Base-by-base conservation (phyloP, 2,113 vertebrate genomes). In the Coreoperca whiteheadi region DNA sequence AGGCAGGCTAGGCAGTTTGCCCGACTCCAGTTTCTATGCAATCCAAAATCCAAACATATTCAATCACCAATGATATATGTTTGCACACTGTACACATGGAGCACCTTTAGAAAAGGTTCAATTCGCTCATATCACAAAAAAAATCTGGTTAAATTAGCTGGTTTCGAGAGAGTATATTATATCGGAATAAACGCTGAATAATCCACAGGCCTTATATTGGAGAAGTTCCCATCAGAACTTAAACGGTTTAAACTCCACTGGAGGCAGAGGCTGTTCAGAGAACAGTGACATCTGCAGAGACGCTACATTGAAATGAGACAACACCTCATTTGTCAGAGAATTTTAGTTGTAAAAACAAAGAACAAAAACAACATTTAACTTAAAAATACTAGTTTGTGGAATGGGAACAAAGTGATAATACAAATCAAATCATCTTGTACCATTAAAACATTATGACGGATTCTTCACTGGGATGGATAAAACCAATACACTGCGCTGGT, bases 341-440 rank as follows among this genome's bases (percentile, higher is more conserved):
- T 51, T 85, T 88, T 85, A 79, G 34, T 81, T 65, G 28, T 39
- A 68, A 77, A 34, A 71, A 90, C 28, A 48, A 78, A 34, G 2
- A 64, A 64, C 4, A 32, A 48, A 21, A 10, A 64, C 2, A 67
- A 79, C 23, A 34, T 4, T 60, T 21, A 81, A 74, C 25, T 75
- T 82, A 76, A 86, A 88, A 87, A 75, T 1, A 67, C 15, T 16
- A 37, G 28, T 20, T 32, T 60, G 54, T 34, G 48, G 76, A 69
- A 80, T 23, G 30, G 21, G 2, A 64, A 74, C 50, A 86, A 32
- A 81, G 65, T 30, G 25, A 84, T 15, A 51, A 82, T 2, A 43
- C 21, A 70, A 66, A 79, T 28, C 0, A 84, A 66, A 71, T 21
- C 2, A 14, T 73, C 53, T 15, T 41, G 53, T 65, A 81, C 54